These are phyloP conservation scores for Onychomys arenicola DNA, from an alignment of 2,797 vertebrate species.

Conservation along the genomic window DNA sequence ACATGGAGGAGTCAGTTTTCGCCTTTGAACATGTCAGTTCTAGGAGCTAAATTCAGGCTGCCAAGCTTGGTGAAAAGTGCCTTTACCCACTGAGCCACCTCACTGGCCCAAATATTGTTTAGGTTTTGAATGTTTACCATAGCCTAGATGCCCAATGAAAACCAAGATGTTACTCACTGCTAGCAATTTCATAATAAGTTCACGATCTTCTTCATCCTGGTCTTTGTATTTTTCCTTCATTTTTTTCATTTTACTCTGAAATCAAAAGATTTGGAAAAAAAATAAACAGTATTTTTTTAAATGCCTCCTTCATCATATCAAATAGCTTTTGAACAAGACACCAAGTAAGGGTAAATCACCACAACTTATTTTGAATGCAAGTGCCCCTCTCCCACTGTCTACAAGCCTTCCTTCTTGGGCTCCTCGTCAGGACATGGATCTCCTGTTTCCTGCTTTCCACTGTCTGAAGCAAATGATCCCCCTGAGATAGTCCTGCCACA, in stretches of 20 bases:
- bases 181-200: slow-evolving; percentile 98
- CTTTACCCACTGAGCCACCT: not conserved
- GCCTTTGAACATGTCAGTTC: not conserved
- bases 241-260: slow-evolving; percentile 98
- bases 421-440: not conserved
- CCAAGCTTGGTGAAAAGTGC: not conserved
- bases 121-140: not conserved
- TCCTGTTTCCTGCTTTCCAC: too few relatives aligned
- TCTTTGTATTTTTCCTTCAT: slow-evolving; percentile 99
- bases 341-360: not conserved
- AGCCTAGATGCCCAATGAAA: not conserved
- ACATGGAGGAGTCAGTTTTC: not conserved
- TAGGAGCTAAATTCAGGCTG: not conserved
- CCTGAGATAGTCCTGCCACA: not conserved
- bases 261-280: slow-evolving; percentile 48
- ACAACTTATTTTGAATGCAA: not conserved
- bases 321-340: slow-evolving; percentile 30
- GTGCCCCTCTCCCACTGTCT: not conserved
- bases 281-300: slow-evolving; percentile 37
- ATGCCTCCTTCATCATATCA: not conserved
- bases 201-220: slow-evolving; percentile 98
- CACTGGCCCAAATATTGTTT: not conserved
- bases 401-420: not conserved
- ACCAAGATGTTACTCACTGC: slow-evolving; percentile 89
- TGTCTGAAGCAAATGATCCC: not conserved